Evolutionary conservation across 2,888 invertebrate genomes (phyloP).

Genomic region (Apotomis betuletana): DNA sequence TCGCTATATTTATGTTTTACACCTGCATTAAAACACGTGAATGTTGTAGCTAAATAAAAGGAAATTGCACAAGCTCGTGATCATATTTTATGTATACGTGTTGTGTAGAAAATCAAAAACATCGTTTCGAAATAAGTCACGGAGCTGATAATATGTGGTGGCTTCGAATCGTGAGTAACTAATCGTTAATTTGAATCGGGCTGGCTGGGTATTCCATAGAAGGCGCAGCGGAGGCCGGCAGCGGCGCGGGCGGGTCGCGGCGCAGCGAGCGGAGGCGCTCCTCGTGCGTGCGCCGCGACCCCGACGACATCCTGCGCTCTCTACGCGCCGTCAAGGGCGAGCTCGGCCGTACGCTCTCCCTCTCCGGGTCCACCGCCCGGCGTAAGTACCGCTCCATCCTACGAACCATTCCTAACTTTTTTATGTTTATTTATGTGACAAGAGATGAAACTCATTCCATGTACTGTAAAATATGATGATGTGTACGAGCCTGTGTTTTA

Average conservation of each 20-base stretch:
- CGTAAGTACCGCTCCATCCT: conserved; percentile 83
- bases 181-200: conserved; percentile 5
- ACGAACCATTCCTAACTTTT: conserved; percentile 1
- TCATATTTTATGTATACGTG: background rate
- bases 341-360: conserved; percentile 91
- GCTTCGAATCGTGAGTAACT: conserved; percentile 24
- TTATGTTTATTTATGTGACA: background rate
- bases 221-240: conserved; percentile 55
- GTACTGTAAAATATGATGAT: conserved; percentile 2
- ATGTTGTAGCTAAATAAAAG: background rate
- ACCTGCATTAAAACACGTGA: background rate
- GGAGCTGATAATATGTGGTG: conserved; percentile 2
- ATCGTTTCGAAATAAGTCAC: background rate
- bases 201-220: conserved; percentile 33
- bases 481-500: conserved; percentile 13
- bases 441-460: conserved; percentile 3
- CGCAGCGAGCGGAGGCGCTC: conserved; percentile 88
- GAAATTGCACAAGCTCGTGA: background rate
- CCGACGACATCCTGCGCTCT: conserved; percentile 92
- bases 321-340: conserved; percentile 92
- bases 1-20: background rate
- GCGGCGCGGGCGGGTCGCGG: conserved; percentile 68
- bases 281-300: conserved; percentile 91
- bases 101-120: background rate
- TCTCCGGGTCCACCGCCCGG: conserved; percentile 88